Evolutionary conservation across 2,888 invertebrate genomes (phyloP), one percentile per base, ranked within the genome.

Genomic region (Gryllus longicercus): DNA sequence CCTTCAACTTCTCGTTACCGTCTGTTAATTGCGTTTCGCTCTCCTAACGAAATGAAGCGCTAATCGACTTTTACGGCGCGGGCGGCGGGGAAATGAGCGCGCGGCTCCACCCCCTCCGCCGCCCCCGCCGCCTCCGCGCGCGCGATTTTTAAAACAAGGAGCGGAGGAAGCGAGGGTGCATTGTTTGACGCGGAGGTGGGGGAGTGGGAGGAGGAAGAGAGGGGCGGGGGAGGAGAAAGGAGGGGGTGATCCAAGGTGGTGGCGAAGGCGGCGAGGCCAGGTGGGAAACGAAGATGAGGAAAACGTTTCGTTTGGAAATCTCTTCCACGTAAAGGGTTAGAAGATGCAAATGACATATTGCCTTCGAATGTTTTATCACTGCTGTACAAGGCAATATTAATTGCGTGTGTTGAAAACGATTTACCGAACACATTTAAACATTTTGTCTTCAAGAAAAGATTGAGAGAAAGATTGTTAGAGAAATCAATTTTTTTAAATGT

Each of bases 1-100:
- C 82, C 82, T 82, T 79, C 78, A 80, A 82, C 76, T 81, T 82
- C 81, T 82, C 82, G 81, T 82, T 82, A 82, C 82, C 82, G 81
- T 50, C 78, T 82, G 82, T 82, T 82, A 81, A 82, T 82, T 82
- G 79, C 79, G 76, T 82, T 82, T 80, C 81, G 75, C 79, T 77
- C 81, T 82, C 81, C 80, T 82, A 82, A 82, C 82, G 82, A 81
- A 82, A 81, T 81, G 81, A 79, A 80, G 78, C 81, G 82, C 79
- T 82, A 82, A 82, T 82, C 81, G 82, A 82, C 81, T 82, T 82
- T 82, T 82, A 76, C 81, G 76, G 76, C 79, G 78, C 79, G 78
- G 81, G 49, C 75, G 50, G 77, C 50, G 77, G 78, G 78, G 50
- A 78, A 78, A 50, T 49, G 78, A 21, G 51, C 23, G 50, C 50